These are phyloP conservation scores for Melanotaenia trifasciata DNA, from an alignment of 2,797 vertebrate species.

Conservation along the genomic window DNA sequence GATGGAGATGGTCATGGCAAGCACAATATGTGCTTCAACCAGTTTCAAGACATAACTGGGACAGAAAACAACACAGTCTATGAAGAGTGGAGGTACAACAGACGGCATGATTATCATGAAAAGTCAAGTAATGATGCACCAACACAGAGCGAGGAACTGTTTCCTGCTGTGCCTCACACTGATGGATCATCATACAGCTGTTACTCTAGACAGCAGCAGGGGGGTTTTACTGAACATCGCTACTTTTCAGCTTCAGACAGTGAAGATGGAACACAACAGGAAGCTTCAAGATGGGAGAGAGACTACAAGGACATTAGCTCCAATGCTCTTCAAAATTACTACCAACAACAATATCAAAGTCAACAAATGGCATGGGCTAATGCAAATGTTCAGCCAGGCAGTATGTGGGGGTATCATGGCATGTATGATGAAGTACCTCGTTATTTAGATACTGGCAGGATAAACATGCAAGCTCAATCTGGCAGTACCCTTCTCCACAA, in stretches of 20 bases:
- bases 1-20: neutral
- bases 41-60: neutral
- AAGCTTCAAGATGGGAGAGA: neutral
- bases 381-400: neutral
- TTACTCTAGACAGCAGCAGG: neutral
- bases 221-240: neutral
- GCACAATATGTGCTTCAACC: neutral
- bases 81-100: neutral
- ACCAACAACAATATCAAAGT: constrained; percentile 20
- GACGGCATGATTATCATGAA: neutral
- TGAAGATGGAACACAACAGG: neutral
- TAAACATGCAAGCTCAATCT: neutral
- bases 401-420: neutral
- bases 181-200: neutral
- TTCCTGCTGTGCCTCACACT: neutral
- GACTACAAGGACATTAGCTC: neutral
- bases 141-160: neutral
- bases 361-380: constrained; percentile 1
- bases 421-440: neutral
- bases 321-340: neutral
- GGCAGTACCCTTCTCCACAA: neutral
- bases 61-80: neutral
- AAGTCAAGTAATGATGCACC: neutral
- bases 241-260: constrained; percentile 5
- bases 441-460: constrained; percentile 2